A percentile compares a stretch with the other conserved stretches of the same genome.
phyloP scores from a whole-genome alignment of 35 echinoderm and acorn worm genomes.

The Antedon bifida region DNA sequence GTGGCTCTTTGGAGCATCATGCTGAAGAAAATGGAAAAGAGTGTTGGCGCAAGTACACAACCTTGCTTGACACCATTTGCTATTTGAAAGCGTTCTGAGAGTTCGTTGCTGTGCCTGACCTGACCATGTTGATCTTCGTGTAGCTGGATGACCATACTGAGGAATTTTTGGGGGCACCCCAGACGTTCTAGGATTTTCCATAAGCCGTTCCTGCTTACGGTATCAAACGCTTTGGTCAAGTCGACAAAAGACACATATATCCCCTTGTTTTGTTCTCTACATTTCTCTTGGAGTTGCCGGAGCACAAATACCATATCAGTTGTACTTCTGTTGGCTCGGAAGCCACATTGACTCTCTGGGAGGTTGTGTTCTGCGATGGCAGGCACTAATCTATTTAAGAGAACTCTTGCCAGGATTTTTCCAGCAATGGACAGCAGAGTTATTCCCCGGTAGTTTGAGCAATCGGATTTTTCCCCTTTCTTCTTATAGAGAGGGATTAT shows the following conservation, averaged over 20 bases:
- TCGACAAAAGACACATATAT: neutral
- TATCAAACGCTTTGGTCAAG: neutral
- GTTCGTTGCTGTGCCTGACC: neutral
- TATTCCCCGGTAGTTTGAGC: slow-evolving; percentile 35
- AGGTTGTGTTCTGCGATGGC: slow-evolving; percentile 9
- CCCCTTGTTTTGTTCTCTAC: neutral
- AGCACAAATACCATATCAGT: neutral
- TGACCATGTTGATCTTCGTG: neutral
- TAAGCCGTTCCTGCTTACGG: neutral
- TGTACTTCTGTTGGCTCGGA: neutral
- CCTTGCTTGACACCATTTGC: neutral
- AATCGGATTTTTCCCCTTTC: slow-evolving; percentile 25
- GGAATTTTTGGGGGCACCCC: neutral
- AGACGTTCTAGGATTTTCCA: neutral
- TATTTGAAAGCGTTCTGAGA: neutral
- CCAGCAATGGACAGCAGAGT: slow-evolving; percentile 32
- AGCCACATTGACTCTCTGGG: slow-evolving; percentile 25
- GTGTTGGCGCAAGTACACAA: neutral
- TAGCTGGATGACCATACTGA: neutral
- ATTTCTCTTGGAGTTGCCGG: neutral
- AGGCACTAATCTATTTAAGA: slow-evolving; percentile 16
- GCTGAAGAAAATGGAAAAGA: neutral
- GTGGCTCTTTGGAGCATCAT: no score
- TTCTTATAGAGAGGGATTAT: slow-evolving; percentile 40
- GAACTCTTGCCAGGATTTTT: slow-evolving; percentile 19